These are phyloP conservation scores for Monomorium pharaonis DNA, from an alignment of 1,140 invertebrate genomes.

Conservation along the genomic window DNA sequence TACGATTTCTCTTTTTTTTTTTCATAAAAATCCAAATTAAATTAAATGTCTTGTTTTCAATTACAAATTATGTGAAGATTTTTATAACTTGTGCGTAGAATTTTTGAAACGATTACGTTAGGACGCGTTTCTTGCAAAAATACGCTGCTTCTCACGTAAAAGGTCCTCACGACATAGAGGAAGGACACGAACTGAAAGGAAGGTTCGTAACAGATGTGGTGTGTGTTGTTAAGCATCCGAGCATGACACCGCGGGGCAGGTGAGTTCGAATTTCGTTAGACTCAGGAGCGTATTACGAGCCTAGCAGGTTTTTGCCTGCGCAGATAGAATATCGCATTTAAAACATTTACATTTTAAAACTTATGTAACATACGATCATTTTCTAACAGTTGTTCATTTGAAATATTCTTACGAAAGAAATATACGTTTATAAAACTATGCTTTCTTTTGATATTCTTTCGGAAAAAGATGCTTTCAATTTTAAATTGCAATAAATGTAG, in stretches of 20 bases:
- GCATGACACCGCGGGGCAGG: conserved; percentile 79
- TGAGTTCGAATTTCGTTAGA: conserved; percentile 78
- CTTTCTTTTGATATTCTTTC: background rate
- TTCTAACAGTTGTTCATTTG: background rate
- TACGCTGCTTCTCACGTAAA: background rate
- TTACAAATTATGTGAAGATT: too few species aligned
- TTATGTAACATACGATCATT: background rate
- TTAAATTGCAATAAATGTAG: background rate
- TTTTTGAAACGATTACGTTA: background rate
- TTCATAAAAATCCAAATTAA: background rate
- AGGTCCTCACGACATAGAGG: conserved; percentile 71
- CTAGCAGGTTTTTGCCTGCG: background rate
- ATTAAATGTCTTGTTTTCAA: background rate
- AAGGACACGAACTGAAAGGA: conserved; percentile 78
- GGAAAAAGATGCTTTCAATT: background rate
- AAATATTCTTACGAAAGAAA: background rate
- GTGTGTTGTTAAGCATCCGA: conserved; percentile 72
- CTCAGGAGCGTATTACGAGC: conserved; percentile 66
- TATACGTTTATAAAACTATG: background rate
- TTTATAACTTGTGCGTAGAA: background rate
- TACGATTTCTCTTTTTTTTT: background rate
- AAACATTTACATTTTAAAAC: background rate
- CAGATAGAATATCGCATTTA: background rate
- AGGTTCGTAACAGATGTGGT: conserved; percentile 78
- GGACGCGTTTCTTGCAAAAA: background rate